Evolutionary conservation across 2,113 vertebrate species (phyloP), one percentile per base, ranked within the genome.

Genomic region (Nothocercus nigrocapillus): DNA sequence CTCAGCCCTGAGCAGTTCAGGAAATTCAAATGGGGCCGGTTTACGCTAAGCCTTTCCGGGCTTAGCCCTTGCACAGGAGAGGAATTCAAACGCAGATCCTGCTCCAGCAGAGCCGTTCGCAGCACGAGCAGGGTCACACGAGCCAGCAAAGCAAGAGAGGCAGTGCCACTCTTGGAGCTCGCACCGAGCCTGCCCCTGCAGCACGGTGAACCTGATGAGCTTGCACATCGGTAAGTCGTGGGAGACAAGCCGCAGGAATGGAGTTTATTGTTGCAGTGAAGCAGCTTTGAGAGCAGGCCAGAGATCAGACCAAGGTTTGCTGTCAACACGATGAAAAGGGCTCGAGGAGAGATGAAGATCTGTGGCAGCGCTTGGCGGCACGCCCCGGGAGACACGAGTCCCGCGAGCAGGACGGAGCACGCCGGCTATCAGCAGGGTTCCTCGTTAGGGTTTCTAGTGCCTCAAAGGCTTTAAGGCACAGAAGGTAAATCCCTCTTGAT

Each of bases 141-240:
- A 11, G 13, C 13, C 4, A 11, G 11, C 4, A 1, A 6, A 32
- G 64, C 11, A 1, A 30, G 66, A 44, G 10, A 42, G 79, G 69
- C 44, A 72, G n/a, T 1, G 3, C 16, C 2, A 1, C n/a, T 17
- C 47, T n/a, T 3, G 0, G 24, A 18, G 59, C 36, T 19, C 0
- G n/a, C 66, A 36, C 25, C 13, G 11, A 13, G 47, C 9, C 36
- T 12, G 30, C 22, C 2, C 40, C 20, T 25, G 0, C 56, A 0
- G 1, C 8, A 14, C 21, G 47, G 88, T 56, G 47, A 74, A 40
- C 27, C 53, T 4, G 20, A 21, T 21, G 19, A 61, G 73, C 59
- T 59, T 86, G 68, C 77, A 67, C 16, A 5, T 28, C 54, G 36
- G 64, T 30, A 28, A 54, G 68, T 49, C 54, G 38, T 2, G 40